These are phyloP conservation scores for Ridgeia piscesae DNA, from an alignment of 1,140 invertebrate genomes.

Conservation along the genomic window DNA sequence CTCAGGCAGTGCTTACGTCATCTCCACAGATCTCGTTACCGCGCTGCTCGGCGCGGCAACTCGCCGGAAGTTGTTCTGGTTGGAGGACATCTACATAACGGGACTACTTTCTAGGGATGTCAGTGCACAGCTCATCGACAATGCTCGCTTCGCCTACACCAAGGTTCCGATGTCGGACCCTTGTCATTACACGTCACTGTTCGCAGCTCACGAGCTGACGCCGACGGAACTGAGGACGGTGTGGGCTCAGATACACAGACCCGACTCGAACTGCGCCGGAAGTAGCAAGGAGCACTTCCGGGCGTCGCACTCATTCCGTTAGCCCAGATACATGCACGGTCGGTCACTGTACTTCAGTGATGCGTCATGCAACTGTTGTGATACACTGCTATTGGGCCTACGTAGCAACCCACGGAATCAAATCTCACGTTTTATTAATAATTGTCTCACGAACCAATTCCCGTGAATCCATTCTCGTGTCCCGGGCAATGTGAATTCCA, in stretches of 20 bases:
- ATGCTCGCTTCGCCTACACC: neutral
- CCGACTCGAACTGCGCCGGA: neutral
- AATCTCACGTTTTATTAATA: too few relatives aligned
- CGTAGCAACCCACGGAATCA: neutral
- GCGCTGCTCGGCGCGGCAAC: constrained; percentile 36
- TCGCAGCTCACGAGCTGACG: constrained; percentile 3
- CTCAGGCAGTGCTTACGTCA: constrained; percentile 43
- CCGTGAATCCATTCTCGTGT: neutral
- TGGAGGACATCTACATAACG: constrained; percentile 52
- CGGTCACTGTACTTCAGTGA: neutral
- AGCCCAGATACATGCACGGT: neutral
- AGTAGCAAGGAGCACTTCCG: neutral
- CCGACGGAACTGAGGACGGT: neutral
- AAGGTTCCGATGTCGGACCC: neutral
- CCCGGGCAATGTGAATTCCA: neutral
- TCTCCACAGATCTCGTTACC: constrained; percentile 33
- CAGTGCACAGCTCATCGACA: neutral
- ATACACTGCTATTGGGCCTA: neutral
- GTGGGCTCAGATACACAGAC: neutral
- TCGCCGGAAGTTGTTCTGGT: constrained; percentile 41
- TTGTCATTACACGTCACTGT: neutral
- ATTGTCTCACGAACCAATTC: neutral
- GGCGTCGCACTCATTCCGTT: neutral
- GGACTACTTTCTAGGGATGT: constrained; percentile 31
- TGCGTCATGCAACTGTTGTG: neutral